Evolutionary conservation across 2,797 vertebrate genomes (phyloP), one percentile per base, ranked within the genome.

Genomic region (Vireo griseus): DNA sequence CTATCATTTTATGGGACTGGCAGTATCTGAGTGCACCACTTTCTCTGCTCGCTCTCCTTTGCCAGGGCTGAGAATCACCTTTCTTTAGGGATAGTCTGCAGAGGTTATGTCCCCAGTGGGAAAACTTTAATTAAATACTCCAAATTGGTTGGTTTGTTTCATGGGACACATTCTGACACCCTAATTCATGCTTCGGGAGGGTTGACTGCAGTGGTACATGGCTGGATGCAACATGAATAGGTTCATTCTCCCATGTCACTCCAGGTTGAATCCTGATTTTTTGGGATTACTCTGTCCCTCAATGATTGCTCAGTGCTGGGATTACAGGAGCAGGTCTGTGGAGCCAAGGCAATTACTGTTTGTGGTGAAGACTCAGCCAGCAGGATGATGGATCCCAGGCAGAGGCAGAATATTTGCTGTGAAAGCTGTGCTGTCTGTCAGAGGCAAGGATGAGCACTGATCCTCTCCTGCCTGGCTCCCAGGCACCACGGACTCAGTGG

Each of bases 401-500:
- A 85, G 75, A 48, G 76, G 51, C 25, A 69, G 51, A 58, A 37
- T 1, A 1, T 25, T 54, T 51, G 28, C 33, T 52, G 77, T 33
- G 16, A 5, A 7, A 55, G 3, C 57, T 74, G 39, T 28, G 11
- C 31, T 6, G 4, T 35, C 45, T 63, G 37, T 22, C 57, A 57
- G 28, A 45, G 8, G 13, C 44, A 45, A 51, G 40, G 44, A 35
- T 22, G 61, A 4, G 10, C 11, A 11, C 11, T 44, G 19, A 9
- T 11, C 61, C 22, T 3, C 25, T 42, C 19, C 55, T 87, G 35
- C 22, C 54, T 54, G 14, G 10, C 28, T 29, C 26, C 54, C 37
- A 13, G 26, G 35, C 14, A 9, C 35, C 26, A 9, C 0, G 2
- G 35, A 18, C 39, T 71, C 9, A 5, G 17, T 2, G 10, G 6